A percentile compares a stretch with the other conserved stretches of the same genome.
Conservation (phyloP, 2,888 invertebrate genomes). For the Atherix ibis region DNA sequence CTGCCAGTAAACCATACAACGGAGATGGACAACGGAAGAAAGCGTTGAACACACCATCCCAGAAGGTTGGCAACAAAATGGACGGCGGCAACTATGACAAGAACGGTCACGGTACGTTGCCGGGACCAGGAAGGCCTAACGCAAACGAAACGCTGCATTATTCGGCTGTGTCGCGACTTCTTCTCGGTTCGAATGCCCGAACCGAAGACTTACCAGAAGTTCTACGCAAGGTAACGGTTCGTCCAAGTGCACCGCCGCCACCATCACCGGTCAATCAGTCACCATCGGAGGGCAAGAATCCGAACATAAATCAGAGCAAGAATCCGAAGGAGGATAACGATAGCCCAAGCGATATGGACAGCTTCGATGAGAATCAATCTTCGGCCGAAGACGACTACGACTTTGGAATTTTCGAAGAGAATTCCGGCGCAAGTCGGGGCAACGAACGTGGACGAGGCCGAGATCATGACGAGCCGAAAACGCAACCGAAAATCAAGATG, state of each 20-base stretch:
- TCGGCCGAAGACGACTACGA: background rate
- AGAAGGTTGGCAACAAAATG: slow-evolving; percentile 35
- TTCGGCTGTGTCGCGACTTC: slow-evolving; percentile 68
- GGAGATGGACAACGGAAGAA: slow-evolving; percentile 36
- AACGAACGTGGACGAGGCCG: slow-evolving; percentile 3
- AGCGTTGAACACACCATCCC: slow-evolving; percentile 58
- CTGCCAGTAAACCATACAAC: background rate
- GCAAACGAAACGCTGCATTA: slow-evolving; percentile 36
- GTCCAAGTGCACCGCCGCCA: slow-evolving; percentile 27
- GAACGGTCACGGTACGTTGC: background rate
- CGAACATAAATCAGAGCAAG: slow-evolving; percentile 11
- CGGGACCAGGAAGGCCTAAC: slow-evolving; percentile 31
- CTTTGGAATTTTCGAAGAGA: background rate
- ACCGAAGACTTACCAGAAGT: slow-evolving; percentile 71
- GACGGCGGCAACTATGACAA: slow-evolving; percentile 11
- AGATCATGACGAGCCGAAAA: slow-evolving; percentile 16
- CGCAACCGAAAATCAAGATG: slow-evolving; percentile 18
- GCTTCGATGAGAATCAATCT: background rate
- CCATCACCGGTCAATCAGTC: slow-evolving; percentile 22
- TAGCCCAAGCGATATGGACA: background rate
- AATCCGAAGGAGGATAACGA: slow-evolving; percentile 6
- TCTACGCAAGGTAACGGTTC: slow-evolving; percentile 48
- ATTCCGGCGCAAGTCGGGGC: background rate
- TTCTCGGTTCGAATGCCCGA: slow-evolving; percentile 72
- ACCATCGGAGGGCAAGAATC: slow-evolving; percentile 5